phyloP scores from a whole-genome alignment of 2,113 vertebrate species.

The Rhinogobius similis region DNA sequence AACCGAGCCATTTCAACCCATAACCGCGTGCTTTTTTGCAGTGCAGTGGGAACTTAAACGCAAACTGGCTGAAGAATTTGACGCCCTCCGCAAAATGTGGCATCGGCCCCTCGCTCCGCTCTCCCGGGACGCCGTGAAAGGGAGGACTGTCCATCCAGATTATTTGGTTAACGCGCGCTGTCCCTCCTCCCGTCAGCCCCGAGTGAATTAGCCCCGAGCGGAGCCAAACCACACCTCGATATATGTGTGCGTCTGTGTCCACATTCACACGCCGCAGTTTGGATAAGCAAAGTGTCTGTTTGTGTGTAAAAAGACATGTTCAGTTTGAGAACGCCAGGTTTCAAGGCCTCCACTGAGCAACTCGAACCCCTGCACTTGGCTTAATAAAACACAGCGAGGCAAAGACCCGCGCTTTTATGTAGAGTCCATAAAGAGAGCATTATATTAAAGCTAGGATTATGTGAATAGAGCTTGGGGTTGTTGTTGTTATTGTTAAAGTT shows the following conservation, averaged over 20 bases:
- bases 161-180: conserved; percentile 41
- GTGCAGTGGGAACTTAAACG: conserved; percentile 27
- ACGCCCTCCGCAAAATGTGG: conserved; percentile 47
- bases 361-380: conserved; percentile 15
- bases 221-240: background rate
- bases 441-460: no score
- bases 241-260: conserved; percentile 5
- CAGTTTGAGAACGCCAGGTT: conserved; percentile 8
- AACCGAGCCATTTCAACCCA: background rate
- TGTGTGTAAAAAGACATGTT: conserved; percentile 37
- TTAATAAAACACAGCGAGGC: conserved; percentile 37
- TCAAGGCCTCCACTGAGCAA: conserved; percentile 22
- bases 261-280: conserved; percentile 24
- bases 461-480: no score
- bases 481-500: no score
- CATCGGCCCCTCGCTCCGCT: conserved; percentile 16
- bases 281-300: conserved; percentile 41
- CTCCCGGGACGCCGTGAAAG: conserved; percentile 15
- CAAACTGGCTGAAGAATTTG: conserved; percentile 59
- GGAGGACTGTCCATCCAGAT: conserved; percentile 14
- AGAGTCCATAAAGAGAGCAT: background rate
- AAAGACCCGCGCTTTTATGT: background rate
- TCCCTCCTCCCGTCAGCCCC: background rate
- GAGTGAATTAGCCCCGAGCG: background rate
- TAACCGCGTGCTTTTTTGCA: background rate